Base-by-base conservation (phyloP, 2,113 vertebrate species). In the Thamnaconus septentrionalis region DNA sequence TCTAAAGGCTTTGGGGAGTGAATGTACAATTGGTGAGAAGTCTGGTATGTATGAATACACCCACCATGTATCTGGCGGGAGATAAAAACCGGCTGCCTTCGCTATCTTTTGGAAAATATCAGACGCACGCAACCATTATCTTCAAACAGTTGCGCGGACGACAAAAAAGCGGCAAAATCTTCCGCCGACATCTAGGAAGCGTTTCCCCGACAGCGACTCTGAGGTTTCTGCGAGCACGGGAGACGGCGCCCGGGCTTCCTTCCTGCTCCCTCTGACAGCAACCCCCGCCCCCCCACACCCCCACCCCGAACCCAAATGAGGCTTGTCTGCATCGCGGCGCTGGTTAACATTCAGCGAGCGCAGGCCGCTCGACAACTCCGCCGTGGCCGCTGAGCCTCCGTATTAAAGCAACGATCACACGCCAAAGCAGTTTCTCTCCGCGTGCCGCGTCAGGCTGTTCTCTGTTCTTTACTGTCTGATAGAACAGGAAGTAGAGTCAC, bases 311-410 rank as follows among this genome's bases (percentile, higher is more conserved):
- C 18, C 18, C 18, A 31, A 76, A 72, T 49, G n/a, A 78, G 63
- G 61, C 66, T 68, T 72, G 59, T 53, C 73, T 66, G 79, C 71
- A 69, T 56, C 44, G 50, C 60, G 50, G 65, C 61, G 54, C 61
- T 66, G 69, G 74, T 86, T 82, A 81, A 76, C 79, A 79, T 80
- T 85, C 66, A 72, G 76, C 65, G 55, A 79, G 74, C 65, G 74
- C 54, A 31, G 18, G 66, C 65, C 55, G 65, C 71, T 66, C 73
- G 73, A 78, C 78, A 80, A 59, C 69, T 82, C 79, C 64, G 10
- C 84, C 59, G 81, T 66, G 79, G 66, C 74, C 64, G 64, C 82
- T 80, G 77, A 87, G 81, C 75, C 69, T 44, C 18, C 4, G 62
- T 73, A 66, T 81, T 67, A 75, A 84, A 84, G 68, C 60, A 68